A percentile compares a stretch with the other conserved stretches of the same genome.
phyloP scores from a whole-genome alignment of 1,140 invertebrate species.

The Homarus americanus region DNA sequence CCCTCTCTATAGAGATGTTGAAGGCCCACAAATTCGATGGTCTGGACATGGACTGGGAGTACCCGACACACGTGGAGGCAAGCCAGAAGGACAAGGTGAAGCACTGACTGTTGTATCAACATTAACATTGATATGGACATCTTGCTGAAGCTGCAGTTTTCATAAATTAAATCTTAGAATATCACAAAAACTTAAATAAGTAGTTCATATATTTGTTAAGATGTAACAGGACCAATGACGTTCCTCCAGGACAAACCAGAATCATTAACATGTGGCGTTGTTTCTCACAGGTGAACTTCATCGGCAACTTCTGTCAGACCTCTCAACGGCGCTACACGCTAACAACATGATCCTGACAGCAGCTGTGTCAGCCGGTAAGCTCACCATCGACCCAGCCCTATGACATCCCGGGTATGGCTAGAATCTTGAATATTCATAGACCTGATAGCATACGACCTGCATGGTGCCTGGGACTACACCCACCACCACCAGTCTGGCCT shows the following conservation, averaged over 20 bases:
- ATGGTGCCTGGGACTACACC: constrained; percentile 77
- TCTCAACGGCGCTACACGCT: constrained; percentile 15
- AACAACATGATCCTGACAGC: constrained; percentile 79
- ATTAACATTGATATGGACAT: background rate
- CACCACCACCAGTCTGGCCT: constrained; percentile 80
- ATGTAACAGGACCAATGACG: too few relatives aligned
- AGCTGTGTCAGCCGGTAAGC: constrained; percentile 81
- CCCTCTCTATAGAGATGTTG: constrained; percentile 15
- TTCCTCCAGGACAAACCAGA: background rate
- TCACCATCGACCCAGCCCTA: constrained; percentile 78
- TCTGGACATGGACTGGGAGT: constrained; percentile 55
- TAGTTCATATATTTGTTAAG: background rate
- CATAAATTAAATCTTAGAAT: too few relatives aligned
- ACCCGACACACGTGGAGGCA: constrained; percentile 42
- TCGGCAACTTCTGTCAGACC: constrained; percentile 75
- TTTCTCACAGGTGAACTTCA: constrained; percentile 25
- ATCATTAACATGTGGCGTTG: background rate
- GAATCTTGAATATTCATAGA: constrained; percentile 79
- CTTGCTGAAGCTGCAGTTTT: background rate
- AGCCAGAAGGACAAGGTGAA: constrained; percentile 61
- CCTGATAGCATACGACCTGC: constrained; percentile 80
- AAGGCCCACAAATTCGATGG: constrained; percentile 51
- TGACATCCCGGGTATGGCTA: constrained; percentile 78
- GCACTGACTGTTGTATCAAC: background rate
- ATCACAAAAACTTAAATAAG: too few relatives aligned